These are phyloP conservation scores for Abrostola tripartita DNA, from an alignment of 2,888 invertebrate species.

Conservation along the genomic window DNA sequence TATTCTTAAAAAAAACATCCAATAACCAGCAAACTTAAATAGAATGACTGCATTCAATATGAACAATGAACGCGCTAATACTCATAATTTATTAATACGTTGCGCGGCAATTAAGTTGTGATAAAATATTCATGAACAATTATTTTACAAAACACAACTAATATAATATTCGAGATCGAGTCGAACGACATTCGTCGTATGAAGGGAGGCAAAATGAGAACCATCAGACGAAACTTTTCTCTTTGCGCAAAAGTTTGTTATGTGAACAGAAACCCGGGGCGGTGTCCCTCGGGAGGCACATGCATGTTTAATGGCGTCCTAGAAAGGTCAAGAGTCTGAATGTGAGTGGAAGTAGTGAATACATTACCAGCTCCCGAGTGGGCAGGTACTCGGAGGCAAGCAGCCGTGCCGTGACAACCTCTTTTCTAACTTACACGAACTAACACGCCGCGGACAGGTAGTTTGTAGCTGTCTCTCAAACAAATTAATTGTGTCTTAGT, in stretches of 20 bases:
- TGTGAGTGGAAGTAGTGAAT: slow-evolving; percentile 81
- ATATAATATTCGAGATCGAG: slow-evolving; percentile 67
- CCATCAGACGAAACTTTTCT: slow-evolving; percentile 81
- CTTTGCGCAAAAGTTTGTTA: slow-evolving; percentile 82
- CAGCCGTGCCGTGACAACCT: slow-evolving; percentile 74
- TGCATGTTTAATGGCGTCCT: slow-evolving; percentile 87
- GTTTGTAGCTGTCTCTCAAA: slow-evolving; percentile 86
- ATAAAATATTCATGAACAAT: slow-evolving; percentile 58
- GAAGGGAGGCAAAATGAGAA: slow-evolving; percentile 78
- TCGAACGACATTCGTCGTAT: slow-evolving; percentile 66
- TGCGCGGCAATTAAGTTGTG: slow-evolving; percentile 10
- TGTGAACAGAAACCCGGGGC: slow-evolving; percentile 79
- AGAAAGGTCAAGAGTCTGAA: slow-evolving; percentile 85
- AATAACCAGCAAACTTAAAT: no score
- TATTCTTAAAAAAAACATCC: no score
- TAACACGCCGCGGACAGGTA: slow-evolving; percentile 81
- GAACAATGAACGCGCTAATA: not conserved
- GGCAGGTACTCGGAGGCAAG: slow-evolving; percentile 67
- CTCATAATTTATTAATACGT: slow-evolving; percentile 10
- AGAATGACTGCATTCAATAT: no score
- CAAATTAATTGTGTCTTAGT: slow-evolving; percentile 86
- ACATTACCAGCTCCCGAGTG: slow-evolving; percentile 80
- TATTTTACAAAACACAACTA: slow-evolving; percentile 59
- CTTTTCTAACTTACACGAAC: slow-evolving; percentile 78
- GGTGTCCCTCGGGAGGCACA: slow-evolving; percentile 78